phyloP scores from a whole-genome alignment of 2,888 invertebrate genomes.

The Epinotia demarniana region DNA sequence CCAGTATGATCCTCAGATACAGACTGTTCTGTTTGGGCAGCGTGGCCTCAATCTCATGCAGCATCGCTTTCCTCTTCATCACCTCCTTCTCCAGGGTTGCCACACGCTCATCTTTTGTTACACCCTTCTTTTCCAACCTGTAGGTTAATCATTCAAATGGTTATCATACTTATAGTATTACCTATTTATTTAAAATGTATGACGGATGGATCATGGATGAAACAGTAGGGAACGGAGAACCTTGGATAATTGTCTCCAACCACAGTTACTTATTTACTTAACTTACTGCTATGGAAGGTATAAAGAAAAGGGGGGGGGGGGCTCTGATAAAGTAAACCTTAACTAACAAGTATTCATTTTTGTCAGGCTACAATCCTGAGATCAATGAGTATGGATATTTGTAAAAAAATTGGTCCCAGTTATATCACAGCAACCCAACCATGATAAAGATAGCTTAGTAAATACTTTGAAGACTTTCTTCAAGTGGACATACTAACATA shows the following conservation, averaged over 20 bases:
- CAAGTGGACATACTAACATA: no score
- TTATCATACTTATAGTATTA: background rate
- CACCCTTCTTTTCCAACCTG: slow-evolving; percentile 74
- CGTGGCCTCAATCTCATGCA: slow-evolving; percentile 96
- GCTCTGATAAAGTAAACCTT: no score
- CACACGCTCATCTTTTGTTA: slow-evolving; percentile 83
- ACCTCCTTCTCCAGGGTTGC: slow-evolving; percentile 90
- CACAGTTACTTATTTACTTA: no score
- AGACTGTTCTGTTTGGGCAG: slow-evolving; percentile 96
- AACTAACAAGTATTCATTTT: no score
- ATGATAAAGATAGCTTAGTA: no score
- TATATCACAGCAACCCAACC: no score
- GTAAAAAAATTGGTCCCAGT: no score
- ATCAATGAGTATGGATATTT: no score
- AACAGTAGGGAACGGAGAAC: background rate
- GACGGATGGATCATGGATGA: background rate
- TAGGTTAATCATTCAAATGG: slow-evolving; percentile 14
- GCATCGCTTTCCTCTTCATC: slow-evolving; percentile 92
- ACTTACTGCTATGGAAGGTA: no score
- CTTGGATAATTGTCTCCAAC: background rate
- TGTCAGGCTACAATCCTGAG: no score
- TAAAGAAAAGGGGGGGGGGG: no score
- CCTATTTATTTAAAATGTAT: background rate
- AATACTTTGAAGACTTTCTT: no score
- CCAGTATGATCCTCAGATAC: slow-evolving; percentile 95